Conservation (phyloP, 2,113 vertebrate genomes). For the Microtus pennsylvanicus region DNA sequence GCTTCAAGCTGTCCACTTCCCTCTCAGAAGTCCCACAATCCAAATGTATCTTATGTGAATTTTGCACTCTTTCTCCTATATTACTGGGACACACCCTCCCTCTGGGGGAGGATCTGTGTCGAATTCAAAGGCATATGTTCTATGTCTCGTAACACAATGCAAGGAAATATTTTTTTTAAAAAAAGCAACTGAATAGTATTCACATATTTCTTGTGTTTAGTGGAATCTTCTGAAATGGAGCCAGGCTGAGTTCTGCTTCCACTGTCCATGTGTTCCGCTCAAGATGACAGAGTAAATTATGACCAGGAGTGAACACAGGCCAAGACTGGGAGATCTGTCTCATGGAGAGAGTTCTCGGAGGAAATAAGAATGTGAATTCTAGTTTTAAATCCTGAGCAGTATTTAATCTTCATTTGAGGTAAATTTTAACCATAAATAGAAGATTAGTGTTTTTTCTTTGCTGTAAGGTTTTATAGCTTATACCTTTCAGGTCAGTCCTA, state of each 20-base stretch:
- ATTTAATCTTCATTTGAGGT: slow-evolving; percentile 65
- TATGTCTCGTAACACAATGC: neutral
- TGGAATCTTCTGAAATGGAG: neutral
- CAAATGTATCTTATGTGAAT: neutral
- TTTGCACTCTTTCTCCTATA: neutral
- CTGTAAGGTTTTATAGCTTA: slow-evolving; percentile 55
- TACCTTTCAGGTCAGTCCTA: slow-evolving; percentile 52
- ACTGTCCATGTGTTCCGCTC: neutral
- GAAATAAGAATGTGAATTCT: slow-evolving; percentile 54
- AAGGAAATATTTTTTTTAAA: neutral
- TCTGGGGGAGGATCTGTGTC: neutral
- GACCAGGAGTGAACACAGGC: neutral
- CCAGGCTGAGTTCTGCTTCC: neutral
- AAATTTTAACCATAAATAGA: slow-evolving; percentile 56
- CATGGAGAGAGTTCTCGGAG: neutral
- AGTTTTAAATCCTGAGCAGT: slow-evolving; percentile 59
- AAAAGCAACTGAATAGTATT: neutral
- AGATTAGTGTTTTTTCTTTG: slow-evolving; percentile 50
- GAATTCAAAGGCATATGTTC: neutral
- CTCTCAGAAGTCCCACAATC: neutral
- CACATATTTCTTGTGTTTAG: neutral
- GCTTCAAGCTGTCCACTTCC: neutral
- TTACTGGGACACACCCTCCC: neutral
- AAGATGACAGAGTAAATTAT: neutral
- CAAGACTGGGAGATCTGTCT: neutral